These are phyloP conservation scores for Meteorus sp. DNA, from an alignment of 1,140 invertebrate species.

Conservation along the genomic window DNA sequence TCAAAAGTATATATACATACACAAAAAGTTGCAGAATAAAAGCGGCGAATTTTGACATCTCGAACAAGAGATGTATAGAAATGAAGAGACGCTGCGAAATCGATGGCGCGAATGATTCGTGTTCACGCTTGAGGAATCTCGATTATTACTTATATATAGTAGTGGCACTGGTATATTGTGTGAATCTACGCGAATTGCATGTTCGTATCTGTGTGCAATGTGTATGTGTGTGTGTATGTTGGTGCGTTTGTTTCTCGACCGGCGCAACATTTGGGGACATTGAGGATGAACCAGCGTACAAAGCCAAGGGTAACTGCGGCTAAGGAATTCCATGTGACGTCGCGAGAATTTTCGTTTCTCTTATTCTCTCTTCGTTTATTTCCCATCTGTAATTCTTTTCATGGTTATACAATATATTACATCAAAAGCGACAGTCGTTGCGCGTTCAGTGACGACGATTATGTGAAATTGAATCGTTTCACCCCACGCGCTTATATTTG, in stretches of 20 bases:
- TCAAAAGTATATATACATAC: background rate
- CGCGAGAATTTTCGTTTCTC: background rate
- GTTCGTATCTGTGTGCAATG: no score
- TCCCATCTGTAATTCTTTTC: no score
- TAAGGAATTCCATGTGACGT: background rate
- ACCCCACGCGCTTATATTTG: background rate
- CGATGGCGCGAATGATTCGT: constrained; percentile 24
- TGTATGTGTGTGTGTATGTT: background rate
- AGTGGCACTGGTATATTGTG: background rate
- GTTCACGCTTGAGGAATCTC: background rate
- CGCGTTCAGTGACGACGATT: constrained; percentile 37
- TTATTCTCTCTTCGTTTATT: no score
- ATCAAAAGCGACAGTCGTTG: constrained; percentile 53
- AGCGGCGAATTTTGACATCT: background rate
- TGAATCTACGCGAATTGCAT: no score
- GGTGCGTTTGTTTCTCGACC: background rate
- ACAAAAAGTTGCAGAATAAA: background rate
- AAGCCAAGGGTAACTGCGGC: background rate
- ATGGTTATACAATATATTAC: constrained; percentile 54
- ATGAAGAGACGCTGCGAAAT: constrained; percentile 23
- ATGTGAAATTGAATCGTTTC: background rate
- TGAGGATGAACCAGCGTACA: background rate
- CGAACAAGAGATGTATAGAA: background rate
- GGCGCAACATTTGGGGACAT: background rate
- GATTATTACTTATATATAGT: background rate